Conservation (phyloP, 2,797 vertebrate genomes). For the Pangasius sanitwongsei region DNA sequence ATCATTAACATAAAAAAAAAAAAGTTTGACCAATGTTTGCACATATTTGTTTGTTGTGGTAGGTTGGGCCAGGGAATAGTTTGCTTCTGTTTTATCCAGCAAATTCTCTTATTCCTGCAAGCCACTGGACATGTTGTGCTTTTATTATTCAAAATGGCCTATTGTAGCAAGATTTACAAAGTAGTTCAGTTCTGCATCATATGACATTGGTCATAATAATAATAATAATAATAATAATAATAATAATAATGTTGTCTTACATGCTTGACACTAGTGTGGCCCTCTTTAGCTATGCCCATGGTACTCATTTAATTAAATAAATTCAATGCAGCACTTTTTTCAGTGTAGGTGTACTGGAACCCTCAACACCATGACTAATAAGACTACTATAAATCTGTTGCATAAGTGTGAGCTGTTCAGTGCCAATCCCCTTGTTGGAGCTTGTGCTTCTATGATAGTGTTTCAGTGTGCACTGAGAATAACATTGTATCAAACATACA, state of each 20-base stretch:
- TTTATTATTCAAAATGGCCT: not conserved
- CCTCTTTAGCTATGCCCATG: not conserved
- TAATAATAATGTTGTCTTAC: not conserved
- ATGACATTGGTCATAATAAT: not conserved
- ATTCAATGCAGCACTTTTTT: not conserved
- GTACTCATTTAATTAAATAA: not conserved
- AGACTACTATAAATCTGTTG: constrained; percentile 43
- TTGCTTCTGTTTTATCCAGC: not conserved
- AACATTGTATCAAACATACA: constrained; percentile 21
- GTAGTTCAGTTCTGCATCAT: not conserved
- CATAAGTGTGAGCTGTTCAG: constrained; percentile 42
- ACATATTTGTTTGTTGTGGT: not conserved
- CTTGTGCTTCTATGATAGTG: constrained; percentile 37
- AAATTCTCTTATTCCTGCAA: not conserved
- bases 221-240: not conserved
- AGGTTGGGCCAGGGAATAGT: not conserved
- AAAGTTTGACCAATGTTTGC: not conserved
- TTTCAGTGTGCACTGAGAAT: constrained; percentile 31
- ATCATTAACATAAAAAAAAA: not conserved
- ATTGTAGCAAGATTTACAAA: not conserved
- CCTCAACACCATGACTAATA: constrained; percentile 12
- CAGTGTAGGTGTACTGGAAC: constrained; percentile 8
- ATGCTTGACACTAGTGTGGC: not conserved
- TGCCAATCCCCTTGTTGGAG: constrained; percentile 30
- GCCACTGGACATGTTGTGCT: not conserved